phyloP scores from a whole-genome alignment of 2,797 vertebrate genomes.

The Babyrousa celebensis region DNA sequence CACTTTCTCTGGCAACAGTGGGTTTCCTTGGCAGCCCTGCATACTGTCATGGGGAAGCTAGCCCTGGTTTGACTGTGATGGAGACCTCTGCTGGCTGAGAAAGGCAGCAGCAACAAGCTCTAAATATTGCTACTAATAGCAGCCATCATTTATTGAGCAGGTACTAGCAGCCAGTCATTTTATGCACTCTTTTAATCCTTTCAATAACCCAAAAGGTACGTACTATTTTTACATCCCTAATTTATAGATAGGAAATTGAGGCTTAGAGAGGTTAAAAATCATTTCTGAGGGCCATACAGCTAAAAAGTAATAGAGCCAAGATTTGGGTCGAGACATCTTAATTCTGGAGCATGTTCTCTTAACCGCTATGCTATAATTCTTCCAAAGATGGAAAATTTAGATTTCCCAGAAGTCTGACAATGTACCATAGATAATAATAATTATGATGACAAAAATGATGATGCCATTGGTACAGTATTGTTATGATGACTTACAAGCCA shows the following conservation, averaged over 20 bases:
- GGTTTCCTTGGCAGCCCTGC: conserved; percentile 37
- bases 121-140: not conserved
- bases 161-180: conserved; percentile 62
- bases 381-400: conserved; percentile 49
- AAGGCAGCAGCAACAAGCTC: not conserved
- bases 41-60: not conserved
- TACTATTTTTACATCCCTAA: conserved; percentile 18
- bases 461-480: conserved; percentile 61
- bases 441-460: conserved; percentile 41
- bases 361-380: conserved; percentile 29
- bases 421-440: conserved; percentile 49
- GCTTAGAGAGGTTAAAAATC: conserved; percentile 26
- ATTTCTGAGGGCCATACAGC: conserved; percentile 20
- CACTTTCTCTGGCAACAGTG: not conserved
- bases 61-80: not conserved
- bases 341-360: conserved; percentile 38
- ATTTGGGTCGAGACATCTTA: conserved; percentile 41
- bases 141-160: conserved; percentile 48
- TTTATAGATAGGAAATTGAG: conserved; percentile 5
- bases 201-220: not conserved
- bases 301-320: not conserved
- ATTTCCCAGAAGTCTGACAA: conserved; percentile 44
- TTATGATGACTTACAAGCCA: not conserved
- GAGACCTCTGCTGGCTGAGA: conserved; percentile 75
- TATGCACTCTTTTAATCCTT: conserved; percentile 39